Evolutionary conservation across 2,797 vertebrate genomes (phyloP).

Genomic region (Cynodonichthys magdalenae): DNA sequence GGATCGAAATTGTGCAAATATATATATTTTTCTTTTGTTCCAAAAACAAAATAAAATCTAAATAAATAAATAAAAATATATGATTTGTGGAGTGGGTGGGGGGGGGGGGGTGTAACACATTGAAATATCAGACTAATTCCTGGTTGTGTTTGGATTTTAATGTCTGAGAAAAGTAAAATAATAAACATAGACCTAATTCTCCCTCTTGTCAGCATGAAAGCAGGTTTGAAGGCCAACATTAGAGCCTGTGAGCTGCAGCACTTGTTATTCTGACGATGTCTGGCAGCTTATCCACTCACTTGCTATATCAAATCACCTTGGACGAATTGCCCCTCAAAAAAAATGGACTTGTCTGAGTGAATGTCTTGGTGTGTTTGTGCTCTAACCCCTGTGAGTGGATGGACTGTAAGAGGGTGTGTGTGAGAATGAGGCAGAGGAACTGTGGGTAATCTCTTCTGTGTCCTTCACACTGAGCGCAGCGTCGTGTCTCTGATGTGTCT

Average conservation of each 20-base stretch:
- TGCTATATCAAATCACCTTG: conserved; percentile 79
- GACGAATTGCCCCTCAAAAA: conserved; percentile 62
- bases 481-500: conserved; percentile 33
- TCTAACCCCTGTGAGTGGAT: conserved; percentile 47
- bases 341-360: conserved; percentile 56
- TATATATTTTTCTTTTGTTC: not conserved
- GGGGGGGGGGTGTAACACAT: too few species aligned
- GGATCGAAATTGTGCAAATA: not conserved
- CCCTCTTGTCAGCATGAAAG: conserved; percentile 76
- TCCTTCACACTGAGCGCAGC: conserved; percentile 51
- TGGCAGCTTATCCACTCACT: conserved; percentile 74
- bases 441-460: conserved; percentile 43
- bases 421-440: conserved; percentile 12
- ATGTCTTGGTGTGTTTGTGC: conserved; percentile 49
- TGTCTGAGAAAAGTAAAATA: conserved; percentile 46
- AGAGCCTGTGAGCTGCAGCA: conserved; percentile 72
- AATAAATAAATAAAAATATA: conserved; percentile 2
- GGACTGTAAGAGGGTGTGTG: conserved; percentile 27
- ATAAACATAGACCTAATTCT: conserved; percentile 55
- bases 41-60: not conserved
- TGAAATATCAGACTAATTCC: conserved; percentile 48
- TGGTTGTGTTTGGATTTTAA: conserved; percentile 42
- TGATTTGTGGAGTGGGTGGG: too few species aligned
- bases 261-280: conserved; percentile 78
- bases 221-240: conserved; percentile 74